Conservation (phyloP, 2,113 vertebrate genomes). For the Chaetodon auriga region DNA sequence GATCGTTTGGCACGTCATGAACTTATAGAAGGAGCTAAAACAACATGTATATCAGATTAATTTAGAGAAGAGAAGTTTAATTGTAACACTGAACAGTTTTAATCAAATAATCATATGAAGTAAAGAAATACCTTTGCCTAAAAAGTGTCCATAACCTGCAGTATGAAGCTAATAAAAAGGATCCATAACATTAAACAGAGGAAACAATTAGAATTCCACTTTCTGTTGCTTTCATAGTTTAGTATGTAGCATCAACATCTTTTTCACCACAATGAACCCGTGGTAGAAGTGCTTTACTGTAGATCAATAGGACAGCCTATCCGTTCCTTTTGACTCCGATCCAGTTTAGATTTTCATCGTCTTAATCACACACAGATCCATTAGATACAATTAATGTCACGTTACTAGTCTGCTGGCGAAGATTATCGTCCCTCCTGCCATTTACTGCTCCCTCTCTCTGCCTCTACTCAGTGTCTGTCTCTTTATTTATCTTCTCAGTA, state of each 20-base stretch:
- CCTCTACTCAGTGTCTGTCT: background rate
- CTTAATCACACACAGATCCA: slow-evolving; percentile 42
- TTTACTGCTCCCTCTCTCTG: background rate
- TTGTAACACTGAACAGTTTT: no score
- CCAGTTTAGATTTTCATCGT: slow-evolving; percentile 11
- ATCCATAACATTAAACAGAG: background rate
- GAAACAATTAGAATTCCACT: background rate
- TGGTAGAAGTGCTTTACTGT: slow-evolving; percentile 5
- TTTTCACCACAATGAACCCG: background rate
- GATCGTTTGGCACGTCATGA: background rate
- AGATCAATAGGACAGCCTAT: slow-evolving; percentile 18
- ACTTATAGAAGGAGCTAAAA: background rate
- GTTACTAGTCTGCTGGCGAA: slow-evolving; percentile 37
- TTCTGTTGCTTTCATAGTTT: background rate
- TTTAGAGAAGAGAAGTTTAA: no score
- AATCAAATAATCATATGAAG: no score
- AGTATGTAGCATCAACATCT: background rate
- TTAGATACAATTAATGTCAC: slow-evolving; percentile 57
- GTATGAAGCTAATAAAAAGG: background rate
- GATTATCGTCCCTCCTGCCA: slow-evolving; percentile 19
- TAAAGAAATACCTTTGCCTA: no score
- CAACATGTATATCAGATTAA: no score
- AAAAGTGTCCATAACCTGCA: background rate
- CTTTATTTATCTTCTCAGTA: slow-evolving; percentile 13
- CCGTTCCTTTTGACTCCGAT: background rate